Conservation (phyloP, 2,888 invertebrate species). For the Strigamia crassipes region DNA sequence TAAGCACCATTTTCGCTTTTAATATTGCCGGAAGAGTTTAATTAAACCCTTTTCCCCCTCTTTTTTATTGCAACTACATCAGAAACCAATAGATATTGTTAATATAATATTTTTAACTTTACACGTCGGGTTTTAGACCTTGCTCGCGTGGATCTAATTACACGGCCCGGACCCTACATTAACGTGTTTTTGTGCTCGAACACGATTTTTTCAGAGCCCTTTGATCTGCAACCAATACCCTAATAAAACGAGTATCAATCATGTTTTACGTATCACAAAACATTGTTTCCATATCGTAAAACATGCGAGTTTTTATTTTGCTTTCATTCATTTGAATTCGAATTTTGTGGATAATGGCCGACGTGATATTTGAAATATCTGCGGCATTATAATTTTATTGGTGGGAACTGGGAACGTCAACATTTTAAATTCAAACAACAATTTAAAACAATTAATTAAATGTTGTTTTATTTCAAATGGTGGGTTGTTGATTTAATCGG, state of each 20-base stretch:
- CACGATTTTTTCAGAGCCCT: background rate
- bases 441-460: too few relatives aligned
- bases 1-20: too few relatives aligned
- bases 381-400: too few relatives aligned
- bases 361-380: too few relatives aligned
- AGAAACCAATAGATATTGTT: too few relatives aligned
- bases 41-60: background rate
- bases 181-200: background rate
- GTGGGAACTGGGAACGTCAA: too few relatives aligned
- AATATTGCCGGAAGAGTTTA: background rate
- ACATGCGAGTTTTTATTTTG: background rate
- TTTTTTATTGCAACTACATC: background rate
- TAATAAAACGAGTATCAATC: conserved; percentile 12
- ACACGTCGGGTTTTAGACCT: background rate
- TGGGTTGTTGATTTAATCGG: too few relatives aligned
- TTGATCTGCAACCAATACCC: background rate
- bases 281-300: background rate
- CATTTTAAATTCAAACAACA: too few relatives aligned
- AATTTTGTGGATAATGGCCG: too few relatives aligned
- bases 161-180: background rate
- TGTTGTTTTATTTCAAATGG: too few relatives aligned
- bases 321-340: too few relatives aligned
- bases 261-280: background rate
- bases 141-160: conserved; percentile 23
- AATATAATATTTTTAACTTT: background rate